Conservation (phyloP, 2,113 vertebrate genomes). For the Isichthys henryi region DNA sequence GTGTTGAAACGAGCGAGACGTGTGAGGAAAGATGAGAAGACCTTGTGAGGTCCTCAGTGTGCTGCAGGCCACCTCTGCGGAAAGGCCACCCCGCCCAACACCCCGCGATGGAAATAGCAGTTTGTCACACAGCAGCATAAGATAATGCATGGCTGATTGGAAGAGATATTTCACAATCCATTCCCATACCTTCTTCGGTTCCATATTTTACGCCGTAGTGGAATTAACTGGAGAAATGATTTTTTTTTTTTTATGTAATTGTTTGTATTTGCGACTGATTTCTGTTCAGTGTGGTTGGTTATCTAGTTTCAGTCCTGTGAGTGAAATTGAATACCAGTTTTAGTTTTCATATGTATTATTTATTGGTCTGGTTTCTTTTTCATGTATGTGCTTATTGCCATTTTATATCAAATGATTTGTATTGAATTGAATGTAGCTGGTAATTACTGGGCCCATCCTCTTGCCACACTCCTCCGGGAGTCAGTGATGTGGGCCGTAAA, state of each 20-base stretch:
- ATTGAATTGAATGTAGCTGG: not conserved
- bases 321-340: not conserved
- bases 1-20: not conserved
- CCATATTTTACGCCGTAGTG: not conserved
- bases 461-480: not conserved
- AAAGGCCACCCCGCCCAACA: not conserved
- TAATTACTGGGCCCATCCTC: not conserved
- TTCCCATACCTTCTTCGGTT: not conserved
- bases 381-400: not conserved
- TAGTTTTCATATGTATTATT: not conserved
- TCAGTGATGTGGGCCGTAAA: conserved; percentile 31
- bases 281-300: not conserved
- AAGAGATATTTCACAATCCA: not conserved
- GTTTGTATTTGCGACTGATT: not conserved
- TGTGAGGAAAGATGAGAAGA: not conserved
- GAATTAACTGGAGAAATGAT: not conserved
- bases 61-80: not conserved
- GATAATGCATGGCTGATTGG: not conserved
- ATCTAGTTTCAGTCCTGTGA: not conserved
- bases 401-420: not conserved
- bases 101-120: not conserved
- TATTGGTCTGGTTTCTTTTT: not conserved
- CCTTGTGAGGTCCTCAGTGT: not conserved
- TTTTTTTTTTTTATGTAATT: not conserved
- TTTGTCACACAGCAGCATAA: not conserved